These are phyloP conservation scores for Boulengeromyrus knoepffleri DNA, from an alignment of 2,113 vertebrate species.

Conservation along the genomic window DNA sequence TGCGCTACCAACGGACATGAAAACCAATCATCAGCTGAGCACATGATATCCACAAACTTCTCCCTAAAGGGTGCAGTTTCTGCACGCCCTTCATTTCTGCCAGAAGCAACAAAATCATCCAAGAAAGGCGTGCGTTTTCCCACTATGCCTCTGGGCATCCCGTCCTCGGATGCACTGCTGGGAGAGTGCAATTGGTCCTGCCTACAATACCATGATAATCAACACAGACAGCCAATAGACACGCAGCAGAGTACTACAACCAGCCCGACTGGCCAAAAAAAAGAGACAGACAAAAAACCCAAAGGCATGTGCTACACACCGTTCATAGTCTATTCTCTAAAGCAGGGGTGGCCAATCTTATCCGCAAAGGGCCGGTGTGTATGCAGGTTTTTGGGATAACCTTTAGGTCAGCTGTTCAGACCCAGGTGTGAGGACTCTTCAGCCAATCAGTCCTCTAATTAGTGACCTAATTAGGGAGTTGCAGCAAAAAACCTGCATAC, in stretches of 20 bases:
- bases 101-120: constrained; percentile 5
- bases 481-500: no score
- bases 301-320: background rate
- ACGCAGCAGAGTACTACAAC: background rate
- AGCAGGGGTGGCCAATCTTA: no score
- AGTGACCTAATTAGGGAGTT: no score
- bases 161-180: background rate
- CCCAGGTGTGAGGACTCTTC: no score
- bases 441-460: no score
- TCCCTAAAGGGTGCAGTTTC: background rate
- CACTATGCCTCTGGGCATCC: background rate
- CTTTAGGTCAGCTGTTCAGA: no score
- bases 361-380: no score
- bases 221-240: background rate
- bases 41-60: background rate
- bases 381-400: no score
- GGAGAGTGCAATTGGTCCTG: background rate
- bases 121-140: background rate
- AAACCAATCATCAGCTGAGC: background rate
- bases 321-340: background rate
- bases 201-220: background rate
- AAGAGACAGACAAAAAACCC: background rate
- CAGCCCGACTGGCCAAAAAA: background rate
- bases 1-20: background rate
- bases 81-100: background rate